These are phyloP conservation scores for Telmatherina bonti DNA, from an alignment of 2,797 vertebrate species.

Conservation along the genomic window DNA sequence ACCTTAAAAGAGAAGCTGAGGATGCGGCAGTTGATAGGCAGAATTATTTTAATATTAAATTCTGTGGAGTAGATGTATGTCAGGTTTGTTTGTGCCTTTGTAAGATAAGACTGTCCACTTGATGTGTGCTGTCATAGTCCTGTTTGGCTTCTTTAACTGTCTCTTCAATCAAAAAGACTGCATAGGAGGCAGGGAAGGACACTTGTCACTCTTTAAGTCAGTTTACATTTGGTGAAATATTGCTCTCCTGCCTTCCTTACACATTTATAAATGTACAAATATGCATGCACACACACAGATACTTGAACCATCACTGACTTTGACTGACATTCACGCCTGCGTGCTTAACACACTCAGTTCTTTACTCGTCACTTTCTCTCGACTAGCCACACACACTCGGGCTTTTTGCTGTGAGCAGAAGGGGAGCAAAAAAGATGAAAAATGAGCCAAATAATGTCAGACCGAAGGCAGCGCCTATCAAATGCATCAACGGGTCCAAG, in stretches of 20 bases:
- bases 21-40: constrained; percentile 14
- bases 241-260: constrained; percentile 22
- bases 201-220: constrained; percentile 48
- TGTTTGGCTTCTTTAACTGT: constrained; percentile 37
- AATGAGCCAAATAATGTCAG: constrained; percentile 75
- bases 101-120: constrained; percentile 19
- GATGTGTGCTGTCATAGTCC: neutral
- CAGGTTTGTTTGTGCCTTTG: constrained; percentile 19
- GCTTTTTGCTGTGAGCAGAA: constrained; percentile 41
- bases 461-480: constrained; percentile 70
- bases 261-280: constrained; percentile 35
- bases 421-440: constrained; percentile 60
- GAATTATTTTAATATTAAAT: constrained; percentile 13
- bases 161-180: constrained; percentile 46
- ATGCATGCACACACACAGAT: constrained; percentile 20
- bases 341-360: constrained; percentile 16
- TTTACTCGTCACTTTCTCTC: constrained; percentile 16
- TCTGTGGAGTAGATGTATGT: neutral
- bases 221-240: constrained; percentile 46
- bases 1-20: constrained; percentile 40
- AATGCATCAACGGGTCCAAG: constrained; percentile 71
- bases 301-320: constrained; percentile 50
- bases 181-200: constrained; percentile 35
- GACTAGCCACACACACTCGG: constrained; percentile 3
- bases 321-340: constrained; percentile 64